Evolutionary conservation across 2,797 vertebrate genomes (phyloP), one percentile per base, ranked within the genome.

Genomic region (Myotis daubentonii): DNA sequence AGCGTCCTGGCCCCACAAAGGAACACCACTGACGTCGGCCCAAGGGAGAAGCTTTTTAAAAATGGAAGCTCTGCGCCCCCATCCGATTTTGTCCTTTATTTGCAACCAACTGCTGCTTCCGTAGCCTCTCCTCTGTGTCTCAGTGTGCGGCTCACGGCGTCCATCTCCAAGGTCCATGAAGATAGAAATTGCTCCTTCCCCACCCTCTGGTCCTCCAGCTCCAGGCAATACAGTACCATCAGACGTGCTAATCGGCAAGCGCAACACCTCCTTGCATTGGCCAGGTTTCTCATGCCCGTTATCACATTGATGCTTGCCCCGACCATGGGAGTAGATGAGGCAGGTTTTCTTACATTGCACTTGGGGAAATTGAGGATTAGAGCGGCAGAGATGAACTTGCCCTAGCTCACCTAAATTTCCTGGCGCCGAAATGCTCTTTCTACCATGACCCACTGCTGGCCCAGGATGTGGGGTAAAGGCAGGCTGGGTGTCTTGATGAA

Each of bases 301-400:
- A 3, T 57, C 49, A 38, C 28, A 62, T 15, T 38, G 57, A 62
- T 47, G 33, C 51, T 85, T 22, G 53, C 41, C 49, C 4, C n/a
- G 33, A 10, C 75, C 22, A 23, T 44, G 36, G 38, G 51, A 78
- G 15, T 12, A 22, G 65, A 8, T 0, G 5, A 44, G n/a, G 30
- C 15, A 4, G 49, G 3, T 25, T 79, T 75, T 30, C 36, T 80
- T n/a, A 28, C 6, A 22, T 11, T 38, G 16, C 41, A n/a, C 0
- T 2, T 20, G 55, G 86, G 87, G 36, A 93, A 87, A 60, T 68
- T 33, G 82, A 87, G 41, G 28, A 82, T 76, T 57, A 84, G 30
- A 68, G 51, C 20, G 55, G 60, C 5, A 2, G n/a, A 57, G 41
- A 8, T 44, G 51, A 93, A 53, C 22, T 91, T 60, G 36, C 44